Evolutionary conservation across 2,797 vertebrate species (phyloP).

Genomic region (Eulemur rubriventer): DNA sequence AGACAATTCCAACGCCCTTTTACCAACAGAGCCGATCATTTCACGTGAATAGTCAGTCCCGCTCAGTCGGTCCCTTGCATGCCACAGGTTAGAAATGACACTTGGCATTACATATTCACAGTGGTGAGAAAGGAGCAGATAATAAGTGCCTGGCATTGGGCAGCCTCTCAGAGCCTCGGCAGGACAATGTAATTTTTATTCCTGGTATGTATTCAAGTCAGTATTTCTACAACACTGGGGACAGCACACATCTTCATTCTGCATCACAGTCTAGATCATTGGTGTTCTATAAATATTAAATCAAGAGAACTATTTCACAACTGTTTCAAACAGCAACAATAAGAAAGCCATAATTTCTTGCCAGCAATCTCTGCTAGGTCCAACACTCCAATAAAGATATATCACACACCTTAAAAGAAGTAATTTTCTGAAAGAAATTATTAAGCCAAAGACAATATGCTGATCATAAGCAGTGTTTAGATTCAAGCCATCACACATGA

Average conservation of each 20-base stretch:
- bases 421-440: neutral
- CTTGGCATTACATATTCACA: neutral
- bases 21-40: constrained; percentile 59
- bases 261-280: neutral
- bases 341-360: neutral
- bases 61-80: constrained; percentile 49
- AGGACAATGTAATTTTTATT: neutral
- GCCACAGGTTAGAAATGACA: neutral
- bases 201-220: neutral
- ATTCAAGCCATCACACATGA: accelerated
- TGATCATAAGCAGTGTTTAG: neutral
- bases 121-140: neutral
- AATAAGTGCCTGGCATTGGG: neutral
- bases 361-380: neutral
- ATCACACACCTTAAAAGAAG: neutral
- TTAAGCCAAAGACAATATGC: neutral
- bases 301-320: neutral
- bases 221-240: neutral
- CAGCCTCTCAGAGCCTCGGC: neutral
- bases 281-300: neutral
- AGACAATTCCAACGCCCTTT: constrained; percentile 69
- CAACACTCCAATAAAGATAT: neutral
- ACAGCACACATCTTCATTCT: neutral
- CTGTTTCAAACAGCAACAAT: neutral
- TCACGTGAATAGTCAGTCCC: neutral